phyloP scores from a whole-genome alignment of 2,113 vertebrate genomes.

The Gallinago jamesoni region DNA sequence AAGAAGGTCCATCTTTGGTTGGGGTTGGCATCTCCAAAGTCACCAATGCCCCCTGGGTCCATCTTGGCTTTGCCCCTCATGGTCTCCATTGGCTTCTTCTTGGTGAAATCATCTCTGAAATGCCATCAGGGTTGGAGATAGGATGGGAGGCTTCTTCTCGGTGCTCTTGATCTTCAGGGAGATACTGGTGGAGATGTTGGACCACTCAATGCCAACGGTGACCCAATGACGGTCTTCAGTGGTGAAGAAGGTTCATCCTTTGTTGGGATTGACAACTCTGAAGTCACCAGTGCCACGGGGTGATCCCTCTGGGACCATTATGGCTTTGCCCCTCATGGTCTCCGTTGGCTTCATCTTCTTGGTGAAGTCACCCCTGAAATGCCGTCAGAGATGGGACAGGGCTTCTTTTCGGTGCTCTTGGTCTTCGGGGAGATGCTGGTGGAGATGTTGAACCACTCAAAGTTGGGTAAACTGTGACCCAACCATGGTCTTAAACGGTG shows the following conservation, averaged over 20 bases:
- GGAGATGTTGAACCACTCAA: neutral
- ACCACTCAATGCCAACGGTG: neutral
- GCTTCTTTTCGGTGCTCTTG: neutral
- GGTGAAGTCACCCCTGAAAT: neutral
- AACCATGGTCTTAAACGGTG: rapidly evolving
- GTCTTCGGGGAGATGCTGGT: neutral
- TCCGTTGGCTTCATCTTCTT: neutral
- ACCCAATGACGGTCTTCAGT: neutral
- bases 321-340: neutral
- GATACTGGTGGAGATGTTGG: neutral
- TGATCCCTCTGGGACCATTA: too few species aligned
- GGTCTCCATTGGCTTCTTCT: too few species aligned
- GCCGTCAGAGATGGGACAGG: neutral
- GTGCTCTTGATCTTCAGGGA: neutral
- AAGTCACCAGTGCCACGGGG: too few species aligned
- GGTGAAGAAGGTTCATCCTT: neutral
- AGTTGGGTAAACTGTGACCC: neutral
- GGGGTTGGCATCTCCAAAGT: neutral
- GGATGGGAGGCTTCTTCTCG: neutral
- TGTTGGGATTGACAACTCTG: neutral
- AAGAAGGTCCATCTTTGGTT: neutral
- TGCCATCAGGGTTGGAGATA: too few species aligned
- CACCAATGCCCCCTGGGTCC: too few species aligned
- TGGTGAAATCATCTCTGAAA: too few species aligned
- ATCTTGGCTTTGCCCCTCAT: too few species aligned